A percentile compares a stretch with the other conserved stretches of the same genome.
Conservation (phyloP, 2,888 invertebrate species). For the Elaeidobius kamerunicus region DNA sequence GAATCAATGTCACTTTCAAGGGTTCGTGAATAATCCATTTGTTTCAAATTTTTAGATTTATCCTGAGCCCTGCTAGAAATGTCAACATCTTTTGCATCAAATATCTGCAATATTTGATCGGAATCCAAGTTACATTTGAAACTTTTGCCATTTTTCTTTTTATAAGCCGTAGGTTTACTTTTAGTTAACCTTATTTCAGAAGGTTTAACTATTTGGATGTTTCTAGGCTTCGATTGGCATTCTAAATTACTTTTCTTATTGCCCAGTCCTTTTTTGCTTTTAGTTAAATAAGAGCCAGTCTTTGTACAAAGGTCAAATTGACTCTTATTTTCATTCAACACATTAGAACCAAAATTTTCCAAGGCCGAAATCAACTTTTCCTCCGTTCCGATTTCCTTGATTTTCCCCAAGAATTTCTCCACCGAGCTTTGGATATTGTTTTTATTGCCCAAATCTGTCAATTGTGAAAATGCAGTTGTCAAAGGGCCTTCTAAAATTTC, state of each 20-base stretch:
- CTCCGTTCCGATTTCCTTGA: background rate
- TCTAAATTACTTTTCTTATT: background rate
- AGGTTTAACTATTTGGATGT: too few relatives aligned
- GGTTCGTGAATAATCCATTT: too few relatives aligned
- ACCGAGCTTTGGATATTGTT: conserved; percentile 1
- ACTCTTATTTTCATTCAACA: too few relatives aligned
- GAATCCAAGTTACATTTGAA: too few relatives aligned
- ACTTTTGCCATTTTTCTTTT: too few relatives aligned
- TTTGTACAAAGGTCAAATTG: background rate
- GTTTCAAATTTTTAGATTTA: too few relatives aligned
- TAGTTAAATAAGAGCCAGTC: background rate
- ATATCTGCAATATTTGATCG: too few relatives aligned
- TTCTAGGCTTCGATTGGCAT: background rate
- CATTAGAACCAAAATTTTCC: background rate
- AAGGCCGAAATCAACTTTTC: background rate
- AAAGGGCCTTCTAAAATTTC: background rate
- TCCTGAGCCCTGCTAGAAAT: too few relatives aligned
- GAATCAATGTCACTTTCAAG: background rate
- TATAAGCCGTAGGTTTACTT: too few relatives aligned
- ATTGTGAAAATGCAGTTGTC: background rate
- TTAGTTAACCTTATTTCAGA: too few relatives aligned
- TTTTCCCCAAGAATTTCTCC: conserved; percentile 2
- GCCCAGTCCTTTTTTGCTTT: background rate
- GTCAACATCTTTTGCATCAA: too few relatives aligned
- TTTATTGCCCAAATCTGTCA: background rate